Conservation (phyloP, 2,113 vertebrate species). For the Piaya cayana region DNA sequence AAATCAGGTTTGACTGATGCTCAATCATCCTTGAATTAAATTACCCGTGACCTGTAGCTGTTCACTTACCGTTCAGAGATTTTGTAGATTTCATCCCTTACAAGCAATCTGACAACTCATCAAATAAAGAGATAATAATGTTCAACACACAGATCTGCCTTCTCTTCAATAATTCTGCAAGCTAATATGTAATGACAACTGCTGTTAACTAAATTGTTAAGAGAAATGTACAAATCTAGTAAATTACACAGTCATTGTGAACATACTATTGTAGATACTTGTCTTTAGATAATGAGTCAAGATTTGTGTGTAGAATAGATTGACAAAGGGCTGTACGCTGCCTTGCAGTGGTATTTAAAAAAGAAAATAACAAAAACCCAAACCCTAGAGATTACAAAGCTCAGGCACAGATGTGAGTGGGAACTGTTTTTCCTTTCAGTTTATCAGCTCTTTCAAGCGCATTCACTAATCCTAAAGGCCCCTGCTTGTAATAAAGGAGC, state of each 20-base stretch:
- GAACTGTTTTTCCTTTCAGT: conserved; percentile 62
- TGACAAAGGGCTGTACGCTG: conserved; percentile 1
- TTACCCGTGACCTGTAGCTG: not conserved
- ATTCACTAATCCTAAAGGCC: conserved; percentile 30
- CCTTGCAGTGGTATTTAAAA: not conserved
- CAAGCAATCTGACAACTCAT: not conserved
- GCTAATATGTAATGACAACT: conserved; percentile 14
- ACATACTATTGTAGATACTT: conserved; percentile 47
- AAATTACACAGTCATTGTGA: conserved; percentile 49
- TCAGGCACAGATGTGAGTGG: conserved; percentile 2
- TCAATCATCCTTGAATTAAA: conserved; percentile 1
- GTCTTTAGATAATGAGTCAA: conserved; percentile 53
- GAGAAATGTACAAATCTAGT: conserved; percentile 48
- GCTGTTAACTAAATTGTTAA: conserved; percentile 13
- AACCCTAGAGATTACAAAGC: conserved; percentile 26
- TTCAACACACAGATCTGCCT: not conserved
- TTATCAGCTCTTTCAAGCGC: conserved; percentile 46
- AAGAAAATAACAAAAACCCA: not conserved
- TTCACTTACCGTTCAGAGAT: not conserved
- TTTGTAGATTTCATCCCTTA: not conserved
- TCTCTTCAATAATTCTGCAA: conserved; percentile 21
- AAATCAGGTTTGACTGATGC: not conserved
- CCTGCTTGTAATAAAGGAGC: not conserved
- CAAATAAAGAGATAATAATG: conserved; percentile 6
- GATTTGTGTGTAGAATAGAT: conserved; percentile 24